These are phyloP conservation scores for Coleophora flavipennella DNA, from an alignment of 2,888 invertebrate species.

Conservation along the genomic window DNA sequence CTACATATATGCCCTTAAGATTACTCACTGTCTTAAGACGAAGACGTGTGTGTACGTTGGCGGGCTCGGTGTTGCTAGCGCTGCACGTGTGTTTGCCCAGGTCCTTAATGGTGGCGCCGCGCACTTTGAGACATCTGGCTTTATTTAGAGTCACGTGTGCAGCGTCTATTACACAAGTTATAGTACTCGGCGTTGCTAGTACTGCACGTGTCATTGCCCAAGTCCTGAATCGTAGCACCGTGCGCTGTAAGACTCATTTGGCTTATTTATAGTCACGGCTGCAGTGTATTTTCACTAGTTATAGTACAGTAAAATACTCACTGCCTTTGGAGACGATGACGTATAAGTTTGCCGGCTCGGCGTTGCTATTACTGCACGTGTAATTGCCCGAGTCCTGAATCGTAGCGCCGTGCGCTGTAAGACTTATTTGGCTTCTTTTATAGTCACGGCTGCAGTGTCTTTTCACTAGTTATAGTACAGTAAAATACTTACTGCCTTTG, in stretches of 20 bases:
- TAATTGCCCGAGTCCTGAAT: constrained; percentile 93
- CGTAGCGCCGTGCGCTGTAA: constrained; percentile 88
- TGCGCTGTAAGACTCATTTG: too few relatives aligned
- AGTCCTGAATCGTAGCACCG: too few relatives aligned
- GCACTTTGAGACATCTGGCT: constrained; percentile 86
- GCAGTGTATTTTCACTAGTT: too few relatives aligned
- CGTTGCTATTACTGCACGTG: constrained; percentile 92
- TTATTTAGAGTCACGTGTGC: too few relatives aligned
- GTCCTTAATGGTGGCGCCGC: constrained; percentile 88
- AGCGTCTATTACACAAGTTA: too few relatives aligned
- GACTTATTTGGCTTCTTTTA: constrained; percentile 89
- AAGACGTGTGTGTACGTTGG: constrained; percentile 90
- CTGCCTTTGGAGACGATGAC: constrained; percentile 93
- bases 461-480: background rate
- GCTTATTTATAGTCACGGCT: too few relatives aligned
- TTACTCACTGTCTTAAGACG: constrained; percentile 86
- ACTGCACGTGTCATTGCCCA: constrained; percentile 93
- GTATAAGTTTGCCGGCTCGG: constrained; percentile 90
- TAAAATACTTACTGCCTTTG: constrained; percentile 78
- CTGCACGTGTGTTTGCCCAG: constrained; percentile 94
- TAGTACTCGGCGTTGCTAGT: too few relatives aligned
- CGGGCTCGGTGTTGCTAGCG: constrained; percentile 91
- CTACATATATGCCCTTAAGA: too few relatives aligned
- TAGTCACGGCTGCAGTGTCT: too few relatives aligned
- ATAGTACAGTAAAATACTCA: constrained; percentile 29